These are phyloP conservation scores for Petroica traversi DNA, from an alignment of 2,113 vertebrate genomes.

Conservation along the genomic window DNA sequence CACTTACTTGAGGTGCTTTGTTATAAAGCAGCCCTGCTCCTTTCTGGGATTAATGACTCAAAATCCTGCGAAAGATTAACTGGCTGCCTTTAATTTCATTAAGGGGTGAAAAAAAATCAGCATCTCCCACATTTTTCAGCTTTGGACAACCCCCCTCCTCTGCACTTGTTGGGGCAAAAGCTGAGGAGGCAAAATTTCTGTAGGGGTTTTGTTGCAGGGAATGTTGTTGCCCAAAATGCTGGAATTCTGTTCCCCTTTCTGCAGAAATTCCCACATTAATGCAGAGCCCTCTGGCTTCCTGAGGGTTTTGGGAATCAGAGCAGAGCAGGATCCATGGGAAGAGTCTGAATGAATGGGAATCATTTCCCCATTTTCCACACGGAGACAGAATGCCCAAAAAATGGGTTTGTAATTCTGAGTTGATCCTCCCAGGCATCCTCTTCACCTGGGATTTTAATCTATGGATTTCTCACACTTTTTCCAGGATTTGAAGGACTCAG, in stretches of 20 bases:
- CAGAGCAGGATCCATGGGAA: neutral
- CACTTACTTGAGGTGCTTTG: slow-evolving; percentile 33
- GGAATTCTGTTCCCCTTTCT: neutral
- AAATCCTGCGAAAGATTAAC: slow-evolving; percentile 64
- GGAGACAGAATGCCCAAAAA: neutral
- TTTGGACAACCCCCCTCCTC: neutral
- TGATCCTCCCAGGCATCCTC: neutral
- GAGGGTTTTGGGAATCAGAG: neutral
- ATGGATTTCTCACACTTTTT: accelerated
- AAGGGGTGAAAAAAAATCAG: neutral
- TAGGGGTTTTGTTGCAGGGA: neutral
- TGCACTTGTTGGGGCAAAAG: neutral
- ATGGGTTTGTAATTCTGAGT: neutral
- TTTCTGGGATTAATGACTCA: slow-evolving; percentile 58
- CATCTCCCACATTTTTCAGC: neutral
- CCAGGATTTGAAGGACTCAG: neutral
- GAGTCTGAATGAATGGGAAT: neutral
- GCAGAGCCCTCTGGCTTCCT: neutral
- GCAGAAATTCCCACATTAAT: neutral
- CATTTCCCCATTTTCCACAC: neutral
- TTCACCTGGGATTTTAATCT: neutral
- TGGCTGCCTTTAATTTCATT: slow-evolving; percentile 55
- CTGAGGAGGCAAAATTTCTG: neutral
- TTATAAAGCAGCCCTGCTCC: slow-evolving; percentile 34
- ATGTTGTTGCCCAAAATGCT: neutral